Conservation (phyloP, 53 echinoderm and acorn worm genomes). For the Henricia sp. region DNA sequence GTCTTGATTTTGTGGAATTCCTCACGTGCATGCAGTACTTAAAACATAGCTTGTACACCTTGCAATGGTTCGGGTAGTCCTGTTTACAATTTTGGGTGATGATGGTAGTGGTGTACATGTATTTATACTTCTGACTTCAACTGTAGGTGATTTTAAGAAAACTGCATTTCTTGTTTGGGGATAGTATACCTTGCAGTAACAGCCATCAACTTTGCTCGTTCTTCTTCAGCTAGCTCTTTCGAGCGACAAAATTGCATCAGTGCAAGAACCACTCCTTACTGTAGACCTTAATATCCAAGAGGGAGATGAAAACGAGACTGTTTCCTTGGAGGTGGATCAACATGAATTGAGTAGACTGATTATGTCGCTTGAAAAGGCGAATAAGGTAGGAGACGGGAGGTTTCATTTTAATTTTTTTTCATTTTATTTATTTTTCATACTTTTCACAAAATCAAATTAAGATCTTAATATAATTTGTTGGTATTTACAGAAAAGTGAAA, state of each 20-base stretch:
- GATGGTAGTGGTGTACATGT: too few species aligned
- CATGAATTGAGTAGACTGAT: slow-evolving; percentile 81
- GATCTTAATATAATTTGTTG: not conserved
- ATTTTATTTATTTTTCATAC: not conserved
- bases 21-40: too few species aligned
- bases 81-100: too few species aligned
- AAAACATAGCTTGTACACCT: too few species aligned
- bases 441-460: not conserved
- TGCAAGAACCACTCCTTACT: slow-evolving; percentile 86
- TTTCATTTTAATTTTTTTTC: too few species aligned
- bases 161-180: too few species aligned
- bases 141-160: too few species aligned
- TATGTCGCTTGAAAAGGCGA: slow-evolving; percentile 87
- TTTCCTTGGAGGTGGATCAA: slow-evolving; percentile 83
- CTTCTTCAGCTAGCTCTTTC: slow-evolving; percentile 83
- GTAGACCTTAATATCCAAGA: slow-evolving; percentile 77
- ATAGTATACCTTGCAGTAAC: too few species aligned
- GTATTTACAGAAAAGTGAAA: too few species aligned
- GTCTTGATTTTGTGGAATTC: too few species aligned
- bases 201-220: not conserved
- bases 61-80: too few species aligned
- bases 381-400: slow-evolving; percentile 67
- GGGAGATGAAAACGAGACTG: slow-evolving; percentile 70
- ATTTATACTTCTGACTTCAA: too few species aligned
- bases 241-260: slow-evolving; percentile 95